A percentile compares a stretch with the other conserved stretches of the same genome.
phyloP scores from a whole-genome alignment of 2,888 invertebrate genomes.

The Myathropa florea region DNA sequence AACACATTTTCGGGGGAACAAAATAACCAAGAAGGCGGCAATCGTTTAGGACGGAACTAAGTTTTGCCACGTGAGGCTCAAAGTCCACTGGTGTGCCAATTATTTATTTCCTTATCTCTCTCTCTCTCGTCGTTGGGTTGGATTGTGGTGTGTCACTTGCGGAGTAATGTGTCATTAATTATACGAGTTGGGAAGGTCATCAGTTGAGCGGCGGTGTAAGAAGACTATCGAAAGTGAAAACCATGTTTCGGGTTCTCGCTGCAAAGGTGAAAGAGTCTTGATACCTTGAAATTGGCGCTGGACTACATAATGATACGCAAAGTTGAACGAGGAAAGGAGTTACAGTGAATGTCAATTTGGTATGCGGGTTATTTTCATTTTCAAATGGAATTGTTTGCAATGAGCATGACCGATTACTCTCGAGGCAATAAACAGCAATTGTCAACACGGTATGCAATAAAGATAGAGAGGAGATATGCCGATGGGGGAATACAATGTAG shows the following conservation, averaged over 20 bases:
- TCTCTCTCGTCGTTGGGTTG: not conserved
- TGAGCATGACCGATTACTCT: too few species aligned
- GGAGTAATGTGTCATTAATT: not conserved
- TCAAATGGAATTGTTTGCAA: too few species aligned
- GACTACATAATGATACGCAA: not conserved
- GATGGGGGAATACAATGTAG: too few species aligned
- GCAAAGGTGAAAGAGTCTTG: not conserved
- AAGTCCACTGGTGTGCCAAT: not conserved
- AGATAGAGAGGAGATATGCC: too few species aligned
- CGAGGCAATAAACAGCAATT: too few species aligned
- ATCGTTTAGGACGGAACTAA: not conserved
- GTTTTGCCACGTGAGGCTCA: not conserved
- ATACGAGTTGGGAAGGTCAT: not conserved
- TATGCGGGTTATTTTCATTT: too few species aligned
- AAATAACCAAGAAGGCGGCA: too few species aligned
- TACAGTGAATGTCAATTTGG: too few species aligned
- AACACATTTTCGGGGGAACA: not conserved
- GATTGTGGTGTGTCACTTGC: not conserved
- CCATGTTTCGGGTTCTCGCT: not conserved
- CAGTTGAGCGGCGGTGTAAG: not conserved
- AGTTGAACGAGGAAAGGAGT: not conserved
- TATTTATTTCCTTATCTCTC: slow-evolving; percentile 1
- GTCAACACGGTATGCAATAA: too few species aligned
- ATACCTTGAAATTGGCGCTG: not conserved
- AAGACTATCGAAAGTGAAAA: not conserved